Conservation (phyloP, 2,113 vertebrate species). For the Eclectus roratus region DNA sequence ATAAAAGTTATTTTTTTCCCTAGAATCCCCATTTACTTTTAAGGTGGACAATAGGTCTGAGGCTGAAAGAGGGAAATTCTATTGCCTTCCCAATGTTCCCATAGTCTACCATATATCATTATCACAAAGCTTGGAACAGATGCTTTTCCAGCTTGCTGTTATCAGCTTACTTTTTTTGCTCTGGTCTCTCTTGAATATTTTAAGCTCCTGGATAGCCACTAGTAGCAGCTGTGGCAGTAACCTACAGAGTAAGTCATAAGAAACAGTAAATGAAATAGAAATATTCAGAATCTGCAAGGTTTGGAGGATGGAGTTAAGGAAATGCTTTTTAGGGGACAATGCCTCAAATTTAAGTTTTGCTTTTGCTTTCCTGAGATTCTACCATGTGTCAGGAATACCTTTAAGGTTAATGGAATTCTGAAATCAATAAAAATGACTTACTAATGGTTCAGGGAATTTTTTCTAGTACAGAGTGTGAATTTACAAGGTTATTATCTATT, state of each 20-base stretch:
- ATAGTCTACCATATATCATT: accelerated
- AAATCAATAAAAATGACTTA: constrained; percentile 54
- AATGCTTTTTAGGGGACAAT: not conserved
- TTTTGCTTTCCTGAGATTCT: constrained; percentile 10
- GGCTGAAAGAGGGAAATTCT: not conserved
- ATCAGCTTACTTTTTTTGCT: not conserved
- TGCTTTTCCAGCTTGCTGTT: not conserved
- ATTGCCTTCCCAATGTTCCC: not conserved
- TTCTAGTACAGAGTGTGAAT: constrained; percentile 19
- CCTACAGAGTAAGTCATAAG: not conserved
- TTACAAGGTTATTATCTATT: constrained; percentile 24
- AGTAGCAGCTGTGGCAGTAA: not conserved
- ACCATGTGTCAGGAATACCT: not conserved
- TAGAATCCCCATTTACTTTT: not conserved
- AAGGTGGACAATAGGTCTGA: not conserved
- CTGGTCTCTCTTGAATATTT: not conserved
- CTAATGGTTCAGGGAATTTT: constrained; percentile 38
- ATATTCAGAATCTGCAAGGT: not conserved
- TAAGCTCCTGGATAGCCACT: not conserved
- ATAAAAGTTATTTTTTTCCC: not conserved
- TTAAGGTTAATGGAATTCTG: constrained; percentile 43
- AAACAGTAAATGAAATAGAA: not conserved
- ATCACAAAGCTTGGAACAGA: not conserved
- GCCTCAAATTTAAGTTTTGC: not conserved
- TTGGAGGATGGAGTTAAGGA: not conserved